These are phyloP conservation scores for Tipula confusa DNA, from an alignment of 2,888 invertebrate species.

Conservation along the genomic window DNA sequence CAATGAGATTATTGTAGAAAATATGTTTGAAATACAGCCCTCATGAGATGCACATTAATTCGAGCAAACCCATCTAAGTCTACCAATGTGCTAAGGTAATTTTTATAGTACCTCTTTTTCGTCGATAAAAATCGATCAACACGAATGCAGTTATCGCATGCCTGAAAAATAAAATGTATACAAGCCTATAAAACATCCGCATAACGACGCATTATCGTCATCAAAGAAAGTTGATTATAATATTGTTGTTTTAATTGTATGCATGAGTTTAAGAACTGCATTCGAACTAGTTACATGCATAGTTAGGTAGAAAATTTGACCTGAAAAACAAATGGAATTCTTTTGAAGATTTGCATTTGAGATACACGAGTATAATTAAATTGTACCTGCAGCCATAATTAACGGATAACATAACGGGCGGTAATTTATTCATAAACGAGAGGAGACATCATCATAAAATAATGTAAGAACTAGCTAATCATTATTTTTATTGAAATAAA, in stretches of 20 bases:
- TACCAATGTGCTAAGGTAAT: too few species aligned
- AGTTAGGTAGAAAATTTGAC: not conserved
- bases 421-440: not conserved
- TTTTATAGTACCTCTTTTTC: too few species aligned
- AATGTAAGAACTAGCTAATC: too few species aligned
- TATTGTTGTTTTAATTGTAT: not conserved
- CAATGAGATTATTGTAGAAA: too few species aligned
- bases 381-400: not conserved
- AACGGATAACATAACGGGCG: not conserved
- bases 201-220: not conserved
- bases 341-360: not conserved
- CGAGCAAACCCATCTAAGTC: too few species aligned
- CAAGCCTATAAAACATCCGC: not conserved
- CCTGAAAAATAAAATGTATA: not conserved
- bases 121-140: not conserved
- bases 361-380: not conserved
- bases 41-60: too few species aligned
- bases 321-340: not conserved
- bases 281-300: not conserved
- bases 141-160: not conserved
- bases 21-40: too few species aligned
- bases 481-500: not conserved
- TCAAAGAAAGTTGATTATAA: not conserved
- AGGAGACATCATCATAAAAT: not conserved
- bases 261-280: not conserved